These are phyloP conservation scores for Phyllotreta striolata DNA, from an alignment of 2,888 invertebrate species.

Conservation along the genomic window DNA sequence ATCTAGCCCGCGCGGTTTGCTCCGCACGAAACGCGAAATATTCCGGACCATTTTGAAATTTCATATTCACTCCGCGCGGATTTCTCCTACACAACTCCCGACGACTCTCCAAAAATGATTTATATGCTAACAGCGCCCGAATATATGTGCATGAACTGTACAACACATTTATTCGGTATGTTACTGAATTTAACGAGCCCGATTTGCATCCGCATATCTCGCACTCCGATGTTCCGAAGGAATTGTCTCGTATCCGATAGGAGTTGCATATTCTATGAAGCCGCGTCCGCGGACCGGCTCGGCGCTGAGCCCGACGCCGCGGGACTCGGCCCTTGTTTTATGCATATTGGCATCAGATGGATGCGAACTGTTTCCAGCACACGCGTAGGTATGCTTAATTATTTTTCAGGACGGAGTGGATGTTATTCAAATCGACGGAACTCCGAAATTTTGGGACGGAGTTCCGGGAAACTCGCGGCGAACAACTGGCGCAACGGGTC, in stretches of 20 bases:
- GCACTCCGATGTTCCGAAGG: slow-evolving; percentile 27
- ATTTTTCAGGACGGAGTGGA: background rate
- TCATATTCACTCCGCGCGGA: slow-evolving; percentile 26
- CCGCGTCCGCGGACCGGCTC: slow-evolving; percentile 7
- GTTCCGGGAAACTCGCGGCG: no score
- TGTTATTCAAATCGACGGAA: no score
- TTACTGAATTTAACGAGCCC: slow-evolving; percentile 35
- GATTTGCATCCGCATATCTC: slow-evolving; percentile 32
- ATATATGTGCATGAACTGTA: slow-evolving; percentile 33
- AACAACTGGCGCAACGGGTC: no score
- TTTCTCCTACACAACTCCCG: slow-evolving; percentile 15
- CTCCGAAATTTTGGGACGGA: no score
- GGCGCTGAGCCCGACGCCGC: slow-evolving; percentile 4
- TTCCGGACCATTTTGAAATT: slow-evolving; percentile 11
- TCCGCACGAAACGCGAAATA: background rate
- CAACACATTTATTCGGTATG: slow-evolving; percentile 34
- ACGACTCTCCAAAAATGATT: slow-evolving; percentile 30
- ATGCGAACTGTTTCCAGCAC: background rate
- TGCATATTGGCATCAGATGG: slow-evolving; percentile 4
- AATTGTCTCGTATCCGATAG: slow-evolving; percentile 20
- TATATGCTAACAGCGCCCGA: slow-evolving; percentile 30
- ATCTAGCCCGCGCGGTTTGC: no score
- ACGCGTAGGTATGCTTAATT: background rate
- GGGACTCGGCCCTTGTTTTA: slow-evolving; percentile 11
- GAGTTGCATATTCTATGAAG: slow-evolving; percentile 32